These are phyloP conservation scores for Cydia fagiglandana DNA, from an alignment of 1,140 invertebrate genomes.

Conservation along the genomic window DNA sequence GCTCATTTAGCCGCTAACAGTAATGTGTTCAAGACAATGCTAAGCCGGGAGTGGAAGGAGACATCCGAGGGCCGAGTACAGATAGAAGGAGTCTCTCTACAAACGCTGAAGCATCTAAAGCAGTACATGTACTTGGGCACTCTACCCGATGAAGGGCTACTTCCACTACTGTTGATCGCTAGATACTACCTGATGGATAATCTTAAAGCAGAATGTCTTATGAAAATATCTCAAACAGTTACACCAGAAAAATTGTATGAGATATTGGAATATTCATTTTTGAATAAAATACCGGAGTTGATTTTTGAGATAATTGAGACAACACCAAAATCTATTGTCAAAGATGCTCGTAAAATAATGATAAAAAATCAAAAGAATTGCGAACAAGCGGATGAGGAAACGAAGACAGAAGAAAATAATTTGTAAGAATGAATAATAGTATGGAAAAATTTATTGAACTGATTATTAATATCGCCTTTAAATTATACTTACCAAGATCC, in stretches of 20 bases:
- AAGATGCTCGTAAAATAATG: too few relatives aligned
- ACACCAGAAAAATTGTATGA: not conserved
- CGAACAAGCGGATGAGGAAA: too few relatives aligned
- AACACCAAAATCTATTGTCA: not conserved
- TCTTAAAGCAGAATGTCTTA: constrained; percentile 42
- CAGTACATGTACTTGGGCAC: constrained; percentile 46
- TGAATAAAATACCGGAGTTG: not conserved
- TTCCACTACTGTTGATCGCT: constrained; percentile 44
- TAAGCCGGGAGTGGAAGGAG: constrained; percentile 46
- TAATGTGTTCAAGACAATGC: constrained; percentile 45
- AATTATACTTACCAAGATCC: too few relatives aligned
- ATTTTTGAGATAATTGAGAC: not conserved
- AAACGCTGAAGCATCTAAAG: constrained; percentile 44
- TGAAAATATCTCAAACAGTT: not conserved
- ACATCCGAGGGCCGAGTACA: constrained; percentile 40
- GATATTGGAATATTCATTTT: not conserved
- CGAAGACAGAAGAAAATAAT: not conserved
- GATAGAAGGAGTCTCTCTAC: constrained; percentile 40
- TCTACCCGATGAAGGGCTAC: constrained; percentile 42
- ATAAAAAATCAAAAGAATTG: too few relatives aligned
- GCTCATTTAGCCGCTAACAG: constrained; percentile 45
- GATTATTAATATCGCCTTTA: too few relatives aligned
- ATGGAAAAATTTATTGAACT: too few relatives aligned
- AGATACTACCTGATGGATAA: constrained; percentile 49
- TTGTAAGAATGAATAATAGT: not conserved